Conservation (phyloP, 2,113 vertebrate species). For the Egretta garzetta region DNA sequence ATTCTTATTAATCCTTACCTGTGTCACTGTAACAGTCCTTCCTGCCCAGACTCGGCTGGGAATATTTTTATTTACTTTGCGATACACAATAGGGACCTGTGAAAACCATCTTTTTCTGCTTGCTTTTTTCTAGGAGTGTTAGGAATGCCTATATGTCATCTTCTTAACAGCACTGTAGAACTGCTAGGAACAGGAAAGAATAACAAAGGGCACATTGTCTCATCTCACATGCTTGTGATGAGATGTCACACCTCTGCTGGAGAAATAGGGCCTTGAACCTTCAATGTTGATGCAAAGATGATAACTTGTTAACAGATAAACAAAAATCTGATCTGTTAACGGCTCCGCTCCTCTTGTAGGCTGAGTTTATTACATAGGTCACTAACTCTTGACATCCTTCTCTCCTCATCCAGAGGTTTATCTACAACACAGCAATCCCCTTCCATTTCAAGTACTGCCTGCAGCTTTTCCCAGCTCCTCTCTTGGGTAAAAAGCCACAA, state of each 20-base stretch:
- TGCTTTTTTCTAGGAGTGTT: not conserved
- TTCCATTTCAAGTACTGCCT: not conserved
- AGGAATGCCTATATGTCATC: not conserved
- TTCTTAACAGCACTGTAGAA: not conserved
- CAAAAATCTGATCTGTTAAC: not conserved
- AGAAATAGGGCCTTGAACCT: not conserved
- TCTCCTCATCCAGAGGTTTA: not conserved
- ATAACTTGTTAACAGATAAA: not conserved
- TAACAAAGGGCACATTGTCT: not conserved
- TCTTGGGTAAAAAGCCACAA: not conserved
- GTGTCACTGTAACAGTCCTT: not conserved
- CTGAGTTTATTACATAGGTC: not conserved
- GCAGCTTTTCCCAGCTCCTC: not conserved
- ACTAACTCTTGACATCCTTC: not conserved
- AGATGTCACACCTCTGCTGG: not conserved
- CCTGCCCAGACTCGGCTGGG: not conserved
- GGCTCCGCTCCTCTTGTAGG: not conserved
- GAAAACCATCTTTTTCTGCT: not conserved
- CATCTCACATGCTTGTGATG: not conserved
- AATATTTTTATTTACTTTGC: not conserved
- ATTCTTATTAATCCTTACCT: not conserved
- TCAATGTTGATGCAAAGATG: not conserved
- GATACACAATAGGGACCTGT: not conserved
- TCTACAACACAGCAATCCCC: not conserved
- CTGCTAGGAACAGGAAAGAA: not conserved